Conservation (phyloP, 2,888 invertebrate genomes). For the Onchidella celtica region DNA sequence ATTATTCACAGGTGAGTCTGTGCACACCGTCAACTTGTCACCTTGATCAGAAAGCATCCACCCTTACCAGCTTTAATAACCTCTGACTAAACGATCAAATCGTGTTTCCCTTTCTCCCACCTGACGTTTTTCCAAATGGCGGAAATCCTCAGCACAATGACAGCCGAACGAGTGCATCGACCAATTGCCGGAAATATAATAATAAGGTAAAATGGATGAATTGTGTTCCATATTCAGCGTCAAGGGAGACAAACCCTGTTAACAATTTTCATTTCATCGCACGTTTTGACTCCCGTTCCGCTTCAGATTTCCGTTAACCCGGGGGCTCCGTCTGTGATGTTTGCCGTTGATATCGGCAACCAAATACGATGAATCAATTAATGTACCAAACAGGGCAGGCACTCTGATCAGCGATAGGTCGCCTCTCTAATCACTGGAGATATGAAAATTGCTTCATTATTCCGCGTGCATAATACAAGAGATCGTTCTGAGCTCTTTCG, state of each 20-base stretch:
- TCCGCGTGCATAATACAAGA: not conserved
- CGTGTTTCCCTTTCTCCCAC: constrained; percentile 15
- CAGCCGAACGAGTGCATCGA: constrained; percentile 18
- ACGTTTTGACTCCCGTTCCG: constrained; percentile 39
- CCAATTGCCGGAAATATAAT: constrained; percentile 40
- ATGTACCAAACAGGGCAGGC: not conserved
- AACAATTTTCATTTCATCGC: constrained; percentile 42
- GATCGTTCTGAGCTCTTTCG: not conserved
- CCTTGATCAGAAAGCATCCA: constrained; percentile 27
- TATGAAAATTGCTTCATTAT: constrained; percentile 27
- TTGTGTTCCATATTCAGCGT: constrained; percentile 29
- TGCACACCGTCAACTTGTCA: constrained; percentile 26
- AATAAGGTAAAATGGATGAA: constrained; percentile 46
- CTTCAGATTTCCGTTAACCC: not conserved
- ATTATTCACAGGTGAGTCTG: constrained; percentile 22
- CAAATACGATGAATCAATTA: constrained; percentile 3
- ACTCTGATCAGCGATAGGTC: constrained; percentile 10
- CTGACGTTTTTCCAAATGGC: not conserved
- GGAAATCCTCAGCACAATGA: not conserved
- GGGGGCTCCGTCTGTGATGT: not conserved
- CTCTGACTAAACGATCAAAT: constrained; percentile 22
- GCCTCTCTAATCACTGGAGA: constrained; percentile 6
- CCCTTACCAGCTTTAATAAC: constrained; percentile 18
- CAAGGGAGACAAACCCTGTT: constrained; percentile 10
- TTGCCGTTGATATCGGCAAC: constrained; percentile 3